Evolutionary conservation across 2,888 invertebrate genomes (phyloP).

Genomic region (Latrodectus hesperus): DNA sequence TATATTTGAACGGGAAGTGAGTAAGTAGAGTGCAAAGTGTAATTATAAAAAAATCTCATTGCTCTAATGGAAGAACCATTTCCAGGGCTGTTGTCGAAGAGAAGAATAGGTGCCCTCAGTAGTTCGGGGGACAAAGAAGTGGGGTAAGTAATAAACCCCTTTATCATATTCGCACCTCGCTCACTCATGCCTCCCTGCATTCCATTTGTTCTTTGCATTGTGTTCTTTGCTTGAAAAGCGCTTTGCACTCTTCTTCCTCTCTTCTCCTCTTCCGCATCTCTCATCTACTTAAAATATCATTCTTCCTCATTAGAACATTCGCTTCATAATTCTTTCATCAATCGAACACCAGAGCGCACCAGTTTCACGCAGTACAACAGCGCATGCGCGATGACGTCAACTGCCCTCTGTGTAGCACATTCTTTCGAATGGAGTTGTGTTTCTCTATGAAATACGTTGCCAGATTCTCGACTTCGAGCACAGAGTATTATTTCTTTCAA

Average conservation of each 20-base stretch:
- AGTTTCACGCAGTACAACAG: neutral
- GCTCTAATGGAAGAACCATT: constrained; percentile 55
- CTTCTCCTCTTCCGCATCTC: constrained; percentile 1
- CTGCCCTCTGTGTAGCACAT: neutral
- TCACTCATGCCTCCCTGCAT: constrained; percentile 64
- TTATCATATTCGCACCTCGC: constrained; percentile 49
- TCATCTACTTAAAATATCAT: neutral
- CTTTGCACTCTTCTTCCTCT: constrained; percentile 68
- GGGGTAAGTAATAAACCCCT: constrained; percentile 51
- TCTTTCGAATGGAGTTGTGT: neutral
- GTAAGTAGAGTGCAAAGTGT: constrained; percentile 67
- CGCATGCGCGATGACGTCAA: constrained; percentile 5
- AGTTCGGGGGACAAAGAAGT: constrained; percentile 44
- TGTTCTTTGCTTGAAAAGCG: constrained; percentile 50
- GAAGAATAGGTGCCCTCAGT: constrained; percentile 63
- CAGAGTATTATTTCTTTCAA: neutral
- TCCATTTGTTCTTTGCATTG: constrained; percentile 38
- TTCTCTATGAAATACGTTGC: neutral
- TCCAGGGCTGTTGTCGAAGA: constrained; percentile 67
- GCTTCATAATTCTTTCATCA: neutral
- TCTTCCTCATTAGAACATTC: neutral
- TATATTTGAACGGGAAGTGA: constrained; percentile 1
- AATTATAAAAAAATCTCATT: neutral
- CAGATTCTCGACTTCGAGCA: neutral
- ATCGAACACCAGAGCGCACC: neutral